phyloP scores from a whole-genome alignment of 2,113 vertebrate genomes.

The Lophochroa leadbeateri region DNA sequence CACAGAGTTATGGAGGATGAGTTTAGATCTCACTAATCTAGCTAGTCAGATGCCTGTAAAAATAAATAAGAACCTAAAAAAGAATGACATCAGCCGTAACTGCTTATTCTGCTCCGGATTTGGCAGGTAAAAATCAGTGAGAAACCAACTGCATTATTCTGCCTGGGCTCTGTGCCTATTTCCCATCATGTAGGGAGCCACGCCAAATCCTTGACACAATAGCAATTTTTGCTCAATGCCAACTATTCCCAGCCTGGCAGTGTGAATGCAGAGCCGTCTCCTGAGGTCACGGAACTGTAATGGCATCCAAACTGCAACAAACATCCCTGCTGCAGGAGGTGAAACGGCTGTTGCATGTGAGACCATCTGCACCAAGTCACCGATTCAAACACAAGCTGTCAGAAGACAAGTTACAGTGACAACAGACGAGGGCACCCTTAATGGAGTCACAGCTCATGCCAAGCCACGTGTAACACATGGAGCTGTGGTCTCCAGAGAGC shows the following conservation, averaged over 20 bases:
- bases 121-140: slow-evolving; percentile 66
- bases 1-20: not conserved
- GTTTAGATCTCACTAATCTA: not conserved
- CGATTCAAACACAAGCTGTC: not conserved
- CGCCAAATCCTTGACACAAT: slow-evolving; percentile 66
- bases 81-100: slow-evolving; percentile 48
- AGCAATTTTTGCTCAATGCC: slow-evolving; percentile 62
- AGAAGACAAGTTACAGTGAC: not conserved
- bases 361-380: not conserved
- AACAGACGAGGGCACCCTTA: not conserved
- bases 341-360: not conserved
- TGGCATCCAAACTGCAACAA: not conserved
- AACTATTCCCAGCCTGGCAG: slow-evolving; percentile 56
- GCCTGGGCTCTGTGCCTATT: slow-evolving; percentile 51
- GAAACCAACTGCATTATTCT: slow-evolving; percentile 46
- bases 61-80: slow-evolving; percentile 40
- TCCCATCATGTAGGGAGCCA: slow-evolving; percentile 52
- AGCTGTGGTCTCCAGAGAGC: not conserved
- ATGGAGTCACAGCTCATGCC: not conserved
- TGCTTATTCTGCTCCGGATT: slow-evolving; percentile 41
- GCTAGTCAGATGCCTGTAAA: slow-evolving; percentile 24
- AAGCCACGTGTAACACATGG: not conserved
- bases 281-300: slow-evolving; percentile 54
- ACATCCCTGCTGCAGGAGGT: not conserved
- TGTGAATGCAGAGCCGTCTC: not conserved